Evolutionary conservation across 2,797 vertebrate species (phyloP), one percentile per base, ranked within the genome.

Genomic region (Cirrhinus molitorella): DNA sequence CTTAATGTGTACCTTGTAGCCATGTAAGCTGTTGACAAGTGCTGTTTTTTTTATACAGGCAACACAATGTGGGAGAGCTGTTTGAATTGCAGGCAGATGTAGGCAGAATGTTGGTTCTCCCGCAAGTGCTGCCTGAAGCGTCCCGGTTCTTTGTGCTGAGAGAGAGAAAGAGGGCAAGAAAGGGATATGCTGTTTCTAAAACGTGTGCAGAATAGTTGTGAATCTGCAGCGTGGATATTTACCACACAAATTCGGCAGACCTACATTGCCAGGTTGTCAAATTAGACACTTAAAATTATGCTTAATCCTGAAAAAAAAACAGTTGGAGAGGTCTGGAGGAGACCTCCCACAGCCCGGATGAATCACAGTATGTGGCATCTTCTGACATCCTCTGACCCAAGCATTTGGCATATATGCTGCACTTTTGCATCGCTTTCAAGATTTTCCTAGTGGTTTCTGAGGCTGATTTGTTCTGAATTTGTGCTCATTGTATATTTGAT

Each of bases 61-160:
- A 83, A 79, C 79, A 83, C 70, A 49, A 81, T 87, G 88, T 76
- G 71, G 75, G 79, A 88, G 82, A 86, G 84, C 84, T 84, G 79
- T 89, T 86, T 86, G 84, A 84, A 85, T 86, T 85, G 88, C 86
- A 84, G 78, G 82, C 85, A 88, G 88, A 87, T 86, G 88, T 86
- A 87, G 86, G 70, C 66, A 66, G 85, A 86, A 78, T 84, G 79
- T 87, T 85, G 75, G 51, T 79, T 83, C 57, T 51, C 88, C 84
- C 79, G 10, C 45, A 80, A 85, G 88, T 83, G 19, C 51, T 34
- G 88, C 88, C 82, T 80, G 65, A 13, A 86, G 86, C 88, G 40
- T 57, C 76, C 40, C 19, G 72, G 84, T 65, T 85, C 81, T 86
- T 86, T 89, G 84, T 89, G 81, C 63, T 76, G 57, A 84, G 61